Base-by-base conservation (phyloP, 2,113 vertebrate genomes). In the Callocephalon fimbriatum region DNA sequence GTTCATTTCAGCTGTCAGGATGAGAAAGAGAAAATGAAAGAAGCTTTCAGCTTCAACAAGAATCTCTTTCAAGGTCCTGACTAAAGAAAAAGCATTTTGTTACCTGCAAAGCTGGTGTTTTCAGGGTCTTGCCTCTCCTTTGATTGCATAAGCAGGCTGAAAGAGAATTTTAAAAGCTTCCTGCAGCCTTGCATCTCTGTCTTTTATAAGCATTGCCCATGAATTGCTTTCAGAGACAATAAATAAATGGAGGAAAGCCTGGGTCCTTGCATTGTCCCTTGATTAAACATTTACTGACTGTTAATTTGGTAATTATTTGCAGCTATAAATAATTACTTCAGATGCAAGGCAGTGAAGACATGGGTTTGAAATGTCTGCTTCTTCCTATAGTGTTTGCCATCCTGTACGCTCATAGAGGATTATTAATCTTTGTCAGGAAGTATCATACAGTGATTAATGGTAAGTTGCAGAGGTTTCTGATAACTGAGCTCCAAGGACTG, bases 351-450 rank as follows among this genome's bases (percentile, higher is more conserved):
- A n/a, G n/a, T 7, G 5, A 31, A 87, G 51, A 42, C 44, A 48
- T 7, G 11, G 15, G 19, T 65, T 62, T 87, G 62, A 91, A 96
- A 61, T 61, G 0, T 31, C 45, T 72, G 27, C n/a, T 45, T 79
- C 2, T 71, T 81, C 32, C 31, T 72, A 10, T 3, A 68, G 61
- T 27, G 40, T 82, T 76, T 7, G 2, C 29, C 13, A 68, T 56
- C 47, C 38, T 75, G 10, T 59, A n/a, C 81, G 26, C 12, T 81
- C 70, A 56, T 65, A 47, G 1, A 47, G 35, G 21, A 35, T 86
- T 93, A 95, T 88, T 75, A 91, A 76, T 94, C 95, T 91, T 78
- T 88, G 87, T 91, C 95, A 91, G 51, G 62, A 91, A 91, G 17
- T 12, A 54, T 71, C 74, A 78, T 37, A 15, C 2, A 29, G 31